Conservation (phyloP, 2,797 vertebrate species). For the Holocentrus rufus region DNA sequence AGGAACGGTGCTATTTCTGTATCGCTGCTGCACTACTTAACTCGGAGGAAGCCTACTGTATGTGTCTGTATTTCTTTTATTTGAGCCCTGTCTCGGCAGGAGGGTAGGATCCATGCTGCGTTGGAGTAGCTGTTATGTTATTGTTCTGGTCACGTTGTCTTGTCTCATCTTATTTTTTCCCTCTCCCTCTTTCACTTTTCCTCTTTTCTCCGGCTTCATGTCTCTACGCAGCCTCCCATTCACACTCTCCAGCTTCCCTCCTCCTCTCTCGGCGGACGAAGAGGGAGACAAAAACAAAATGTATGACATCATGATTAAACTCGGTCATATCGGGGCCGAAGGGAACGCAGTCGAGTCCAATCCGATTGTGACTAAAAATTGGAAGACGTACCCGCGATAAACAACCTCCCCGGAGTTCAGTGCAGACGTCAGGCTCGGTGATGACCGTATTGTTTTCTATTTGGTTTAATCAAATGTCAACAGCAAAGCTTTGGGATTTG, state of each 20-base stretch:
- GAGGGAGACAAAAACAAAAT: conserved; percentile 6
- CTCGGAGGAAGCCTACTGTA: conserved; percentile 10
- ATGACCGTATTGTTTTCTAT: conserved; percentile 70
- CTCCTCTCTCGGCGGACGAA: not conserved
- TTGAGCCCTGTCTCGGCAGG: conserved; percentile 34
- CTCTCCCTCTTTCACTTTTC: not conserved
- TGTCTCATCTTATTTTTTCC: not conserved
- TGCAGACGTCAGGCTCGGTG: conserved; percentile 35
- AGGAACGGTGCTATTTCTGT: conserved; percentile 43
- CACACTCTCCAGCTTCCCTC: not conserved
- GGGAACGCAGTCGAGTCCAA: conserved; percentile 35
- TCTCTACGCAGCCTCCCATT: not conserved
- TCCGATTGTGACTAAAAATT: conserved; percentile 60
- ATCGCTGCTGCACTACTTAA: conserved; percentile 30
- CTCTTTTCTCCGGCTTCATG: not conserved
- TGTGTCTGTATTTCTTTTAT: conserved; percentile 8
- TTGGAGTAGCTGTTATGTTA: conserved; percentile 16
- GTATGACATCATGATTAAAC: conserved; percentile 58
- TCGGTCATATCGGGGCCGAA: conserved; percentile 21
- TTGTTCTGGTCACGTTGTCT: conserved; percentile 33
- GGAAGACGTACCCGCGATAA: conserved; percentile 51
- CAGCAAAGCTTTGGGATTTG: conserved; percentile 64
- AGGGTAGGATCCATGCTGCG: conserved; percentile 19
- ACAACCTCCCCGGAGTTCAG: conserved; percentile 54
- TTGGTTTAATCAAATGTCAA: conserved; percentile 74